These are phyloP conservation scores for Oxyura jamaicensis DNA, from an alignment of 2,113 vertebrate genomes.

Conservation along the genomic window DNA sequence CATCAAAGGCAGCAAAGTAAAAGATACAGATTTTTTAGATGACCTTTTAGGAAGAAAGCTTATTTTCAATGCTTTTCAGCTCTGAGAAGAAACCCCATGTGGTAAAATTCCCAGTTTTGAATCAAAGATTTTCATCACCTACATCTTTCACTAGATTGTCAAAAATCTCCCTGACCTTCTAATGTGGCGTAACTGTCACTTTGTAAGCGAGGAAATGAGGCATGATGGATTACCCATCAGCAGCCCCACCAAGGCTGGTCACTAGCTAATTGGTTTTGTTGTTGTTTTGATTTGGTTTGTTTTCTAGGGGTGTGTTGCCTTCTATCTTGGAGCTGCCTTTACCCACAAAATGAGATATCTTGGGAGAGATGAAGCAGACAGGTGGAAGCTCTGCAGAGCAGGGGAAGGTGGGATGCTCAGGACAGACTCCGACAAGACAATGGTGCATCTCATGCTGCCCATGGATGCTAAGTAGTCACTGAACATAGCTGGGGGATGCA, in stretches of 20 bases:
- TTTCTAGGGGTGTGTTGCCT: neutral
- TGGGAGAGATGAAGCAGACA: neutral
- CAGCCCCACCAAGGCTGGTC: neutral
- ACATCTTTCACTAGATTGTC: neutral
- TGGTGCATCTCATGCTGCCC: neutral
- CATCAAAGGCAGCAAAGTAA: neutral
- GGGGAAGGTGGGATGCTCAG: neutral
- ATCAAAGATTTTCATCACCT: neutral
- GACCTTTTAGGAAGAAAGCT: neutral
- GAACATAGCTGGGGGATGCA: neutral
- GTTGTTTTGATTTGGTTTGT: neutral
- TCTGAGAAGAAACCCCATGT: neutral
- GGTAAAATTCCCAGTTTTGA: neutral
- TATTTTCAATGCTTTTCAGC: neutral
- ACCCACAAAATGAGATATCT: neutral
- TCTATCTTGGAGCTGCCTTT: neutral
- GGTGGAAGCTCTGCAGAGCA: neutral
- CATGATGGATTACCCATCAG: neutral
- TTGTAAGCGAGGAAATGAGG: neutral
- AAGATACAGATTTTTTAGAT: neutral
- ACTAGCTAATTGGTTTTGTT: neutral
- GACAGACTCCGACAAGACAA: fast-evolving
- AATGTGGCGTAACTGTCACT: neutral
- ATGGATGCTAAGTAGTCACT: neutral
- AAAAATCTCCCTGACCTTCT: neutral